Evolutionary conservation across 2,888 invertebrate species (phyloP).

Genomic region (Malthinus seriepunctatus): DNA sequence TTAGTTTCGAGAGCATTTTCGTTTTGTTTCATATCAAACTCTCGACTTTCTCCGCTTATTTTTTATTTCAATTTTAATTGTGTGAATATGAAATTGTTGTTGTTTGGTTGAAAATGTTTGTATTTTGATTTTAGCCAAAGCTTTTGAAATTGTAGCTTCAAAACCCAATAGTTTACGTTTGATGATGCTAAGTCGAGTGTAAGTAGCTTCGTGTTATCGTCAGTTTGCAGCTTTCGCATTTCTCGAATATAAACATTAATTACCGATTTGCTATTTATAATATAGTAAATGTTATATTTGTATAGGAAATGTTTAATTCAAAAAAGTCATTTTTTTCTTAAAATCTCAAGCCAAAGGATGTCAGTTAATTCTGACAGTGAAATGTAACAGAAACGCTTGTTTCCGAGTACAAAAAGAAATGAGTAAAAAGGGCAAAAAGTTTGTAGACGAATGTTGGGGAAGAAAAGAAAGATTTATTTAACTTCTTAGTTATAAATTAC

Average conservation of each 20-base stretch:
- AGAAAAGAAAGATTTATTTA: no score
- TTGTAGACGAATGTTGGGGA: not conserved
- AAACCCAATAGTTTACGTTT: no score
- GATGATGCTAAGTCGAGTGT: not conserved
- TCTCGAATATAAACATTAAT: not conserved
- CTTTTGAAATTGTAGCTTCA: no score
- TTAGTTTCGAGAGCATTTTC: no score
- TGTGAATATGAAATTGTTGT: no score
- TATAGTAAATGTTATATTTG: slow-evolving; percentile 3
- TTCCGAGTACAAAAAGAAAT: slow-evolving; percentile 1
- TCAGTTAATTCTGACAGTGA: slow-evolving; percentile 4
- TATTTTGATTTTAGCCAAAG: no score
- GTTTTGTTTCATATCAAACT: no score
- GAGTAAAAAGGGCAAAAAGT: slow-evolving; percentile 2
- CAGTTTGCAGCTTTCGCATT: not conserved
- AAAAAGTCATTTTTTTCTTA: not conserved
- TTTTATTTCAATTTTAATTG: no score
- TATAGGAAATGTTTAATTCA: slow-evolving; percentile 1
- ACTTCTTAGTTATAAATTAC: no score
- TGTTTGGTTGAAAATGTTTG: no score
- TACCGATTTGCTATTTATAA: not conserved
- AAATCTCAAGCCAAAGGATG: not conserved
- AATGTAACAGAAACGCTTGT: not conserved
- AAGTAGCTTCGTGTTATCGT: not conserved
- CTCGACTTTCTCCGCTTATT: no score